A percentile compares a stretch with the other conserved stretches of the same genome.
Conservation (phyloP, 2,888 invertebrate species). For the Teleogryllus oceanicus region DNA sequence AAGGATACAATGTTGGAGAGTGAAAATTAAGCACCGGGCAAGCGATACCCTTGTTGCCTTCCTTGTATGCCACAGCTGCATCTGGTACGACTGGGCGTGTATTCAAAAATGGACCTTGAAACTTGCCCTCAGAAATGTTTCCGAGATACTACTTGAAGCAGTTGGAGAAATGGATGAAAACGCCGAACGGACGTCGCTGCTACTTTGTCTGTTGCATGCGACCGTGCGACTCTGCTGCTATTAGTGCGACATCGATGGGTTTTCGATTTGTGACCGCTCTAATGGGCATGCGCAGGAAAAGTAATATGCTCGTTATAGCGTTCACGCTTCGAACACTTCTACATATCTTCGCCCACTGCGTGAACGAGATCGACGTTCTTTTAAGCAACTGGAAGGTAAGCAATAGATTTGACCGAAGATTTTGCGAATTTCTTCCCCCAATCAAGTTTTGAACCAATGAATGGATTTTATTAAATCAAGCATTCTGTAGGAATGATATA, state of each 20-base stretch:
- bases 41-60: too few relatives aligned
- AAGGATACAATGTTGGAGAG: too few relatives aligned
- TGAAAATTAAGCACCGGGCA: too few relatives aligned
- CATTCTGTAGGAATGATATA: too few relatives aligned
- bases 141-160: not conserved
- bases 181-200: not conserved
- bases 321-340: constrained; percentile 34
- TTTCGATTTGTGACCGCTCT: constrained; percentile 52
- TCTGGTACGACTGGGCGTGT: too few relatives aligned
- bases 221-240: not conserved
- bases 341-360: not conserved
- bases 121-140: not conserved
- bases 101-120: too few relatives aligned
- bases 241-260: constrained; percentile 19
- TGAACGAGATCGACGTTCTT: too few relatives aligned
- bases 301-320: constrained; percentile 32
- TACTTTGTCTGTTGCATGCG: not conserved
- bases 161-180: not conserved
- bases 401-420: not conserved
- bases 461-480: too few relatives aligned
- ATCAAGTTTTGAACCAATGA: too few relatives aligned
- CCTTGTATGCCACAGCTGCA: too few relatives aligned
- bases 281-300: constrained; percentile 45
- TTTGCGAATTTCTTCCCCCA: too few relatives aligned
- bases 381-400: not conserved